Base-by-base conservation (phyloP, 1,140 invertebrate genomes). In the Dinothrombium tinctorium region DNA sequence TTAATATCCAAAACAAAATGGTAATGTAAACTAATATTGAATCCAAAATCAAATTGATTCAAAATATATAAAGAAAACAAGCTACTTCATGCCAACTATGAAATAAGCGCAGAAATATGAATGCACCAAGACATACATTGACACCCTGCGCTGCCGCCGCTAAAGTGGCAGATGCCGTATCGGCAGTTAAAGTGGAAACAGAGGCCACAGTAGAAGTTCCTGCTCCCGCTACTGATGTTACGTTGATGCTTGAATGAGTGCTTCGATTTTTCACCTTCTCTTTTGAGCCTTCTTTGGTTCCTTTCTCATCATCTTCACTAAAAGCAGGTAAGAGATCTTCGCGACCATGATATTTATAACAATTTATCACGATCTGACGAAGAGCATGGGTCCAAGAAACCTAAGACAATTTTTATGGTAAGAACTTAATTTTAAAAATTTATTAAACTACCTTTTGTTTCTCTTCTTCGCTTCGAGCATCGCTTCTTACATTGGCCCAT, bases 371-470 rank as follows among this genome's bases (percentile, higher is more conserved):
- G 50, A 94, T 94, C 62, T 92, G 83, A 19, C 89, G 66, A 40
- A 95, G 63, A n/a, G 87, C 87, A 59, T 92, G 83, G 11, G 89
- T 95, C 87, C 89, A 95, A 23, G 86, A 92, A 50, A 94, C 87
- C 83, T 92, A 59, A 1, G 47, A 35, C 37, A 33, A 17, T 35
- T 8, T 17, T 14, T 4, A 4, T 7, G 17, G 36, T 36, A 40
- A 40, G 26, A 22, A 6, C 3, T 24, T 24, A 24, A 38, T 25
- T 25, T 25, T 23, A 43, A 33, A 40, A 33, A 33, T 33, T 36
- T 32, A 6, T 33, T 23, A 48, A 46, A 6, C 1, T 59, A 90
- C 86, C 71, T 89, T 87, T 61, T 92, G 84, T 58, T 95, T 95
- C 54, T 92, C 83, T 47, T 92, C 84, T 56, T 94, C 87, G 21